Evolutionary conservation across 2,888 invertebrate species (phyloP).

Genomic region (Athalia rosae): DNA sequence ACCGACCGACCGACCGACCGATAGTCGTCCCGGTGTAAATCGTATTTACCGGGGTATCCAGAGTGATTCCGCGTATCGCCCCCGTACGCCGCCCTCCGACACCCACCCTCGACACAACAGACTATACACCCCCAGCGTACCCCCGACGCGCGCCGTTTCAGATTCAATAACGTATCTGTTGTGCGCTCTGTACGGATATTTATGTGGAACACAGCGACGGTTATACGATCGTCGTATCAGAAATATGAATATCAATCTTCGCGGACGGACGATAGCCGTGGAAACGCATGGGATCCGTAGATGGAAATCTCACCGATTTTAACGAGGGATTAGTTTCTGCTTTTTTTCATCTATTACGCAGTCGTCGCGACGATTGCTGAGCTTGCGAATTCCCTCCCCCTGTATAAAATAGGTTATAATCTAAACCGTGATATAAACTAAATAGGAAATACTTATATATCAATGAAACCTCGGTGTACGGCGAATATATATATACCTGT

Average conservation of each 20-base stretch:
- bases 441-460: too few relatives aligned
- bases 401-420: background rate
- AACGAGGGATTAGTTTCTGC: too few relatives aligned
- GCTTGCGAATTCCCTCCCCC: slow-evolving; percentile 38
- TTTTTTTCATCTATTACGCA: too few relatives aligned
- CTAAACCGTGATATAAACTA: background rate
- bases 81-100: slow-evolving; percentile 36
- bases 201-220: slow-evolving; percentile 59
- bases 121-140: slow-evolving; percentile 22
- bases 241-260: too few relatives aligned
- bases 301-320: too few relatives aligned
- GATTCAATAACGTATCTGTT: slow-evolving; percentile 58
- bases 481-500: too few relatives aligned
- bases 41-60: slow-evolving; percentile 68
- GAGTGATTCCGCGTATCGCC: slow-evolving; percentile 58
- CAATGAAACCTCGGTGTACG: too few relatives aligned
- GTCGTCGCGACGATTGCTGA: too few relatives aligned
- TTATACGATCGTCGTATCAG: slow-evolving; percentile 60
- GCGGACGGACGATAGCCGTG: too few relatives aligned
- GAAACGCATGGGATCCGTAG: too few relatives aligned
- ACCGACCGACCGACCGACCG: slow-evolving; percentile 41
- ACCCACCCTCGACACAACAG: slow-evolving; percentile 19
- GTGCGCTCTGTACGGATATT: slow-evolving; percentile 60
- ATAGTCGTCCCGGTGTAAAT: slow-evolving; percentile 66
- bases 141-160: slow-evolving; percentile 50